These are phyloP conservation scores for Orgyia antiqua DNA, from an alignment of 2,888 invertebrate species.

Conservation along the genomic window DNA sequence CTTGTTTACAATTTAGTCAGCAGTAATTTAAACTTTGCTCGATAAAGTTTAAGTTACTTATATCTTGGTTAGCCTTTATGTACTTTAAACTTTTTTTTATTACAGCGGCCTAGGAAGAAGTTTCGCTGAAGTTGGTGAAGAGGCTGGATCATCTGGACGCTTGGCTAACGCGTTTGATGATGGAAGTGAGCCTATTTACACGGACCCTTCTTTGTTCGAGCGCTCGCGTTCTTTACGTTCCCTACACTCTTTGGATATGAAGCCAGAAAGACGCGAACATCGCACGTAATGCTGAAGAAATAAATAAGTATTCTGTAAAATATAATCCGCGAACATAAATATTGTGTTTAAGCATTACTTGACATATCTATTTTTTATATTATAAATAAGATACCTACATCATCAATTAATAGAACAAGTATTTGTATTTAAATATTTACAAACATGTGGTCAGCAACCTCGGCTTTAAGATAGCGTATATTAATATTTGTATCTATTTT, in stretches of 20 bases:
- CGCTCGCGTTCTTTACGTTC: slow-evolving; percentile 86
- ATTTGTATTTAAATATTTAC: no score
- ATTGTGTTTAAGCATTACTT: no score
- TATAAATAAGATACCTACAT: slow-evolving; percentile 38
- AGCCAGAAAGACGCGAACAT: slow-evolving; percentile 65
- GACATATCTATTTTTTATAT: no score
- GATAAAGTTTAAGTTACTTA: no score
- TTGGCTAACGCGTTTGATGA: slow-evolving; percentile 84
- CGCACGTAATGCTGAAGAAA: slow-evolving; percentile 41
- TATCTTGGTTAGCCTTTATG: no score
- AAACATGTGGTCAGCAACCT: no score
- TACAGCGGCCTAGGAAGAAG: slow-evolving; percentile 64
- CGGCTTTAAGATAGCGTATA: no score
- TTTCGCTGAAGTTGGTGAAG: slow-evolving; percentile 63
- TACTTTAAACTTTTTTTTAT: slow-evolving; percentile 8
- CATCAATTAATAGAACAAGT: no score
- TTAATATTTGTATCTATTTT: no score
- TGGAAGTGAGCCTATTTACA: slow-evolving; percentile 95
- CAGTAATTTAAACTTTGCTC: no score
- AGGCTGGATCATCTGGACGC: slow-evolving; percentile 68
- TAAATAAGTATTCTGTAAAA: slow-evolving; percentile 5
- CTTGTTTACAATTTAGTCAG: no score
- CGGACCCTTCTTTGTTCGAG: slow-evolving; percentile 94
- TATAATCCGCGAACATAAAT: neutral
- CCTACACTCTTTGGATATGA: slow-evolving; percentile 79